Evolutionary conservation across 2,888 invertebrate genomes (phyloP).

Genomic region (Scaptomyza parva): DNA sequence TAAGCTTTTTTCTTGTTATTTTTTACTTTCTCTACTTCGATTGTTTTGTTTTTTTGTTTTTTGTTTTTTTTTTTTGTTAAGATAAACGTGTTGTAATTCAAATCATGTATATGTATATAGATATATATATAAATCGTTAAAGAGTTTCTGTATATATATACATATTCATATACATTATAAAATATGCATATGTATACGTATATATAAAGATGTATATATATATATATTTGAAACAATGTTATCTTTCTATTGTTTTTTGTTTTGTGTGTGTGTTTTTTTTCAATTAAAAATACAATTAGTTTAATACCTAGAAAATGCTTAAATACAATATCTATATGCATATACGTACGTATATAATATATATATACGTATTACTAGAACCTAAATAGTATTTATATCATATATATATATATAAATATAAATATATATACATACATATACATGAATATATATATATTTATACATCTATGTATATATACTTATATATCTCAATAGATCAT

Average conservation of each 20-base stretch:
- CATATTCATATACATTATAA: slow-evolving; percentile 8
- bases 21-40: slow-evolving; percentile 21
- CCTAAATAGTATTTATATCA: slow-evolving; percentile 41
- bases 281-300: slow-evolving; percentile 74
- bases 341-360: slow-evolving; percentile 57
- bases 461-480: slow-evolving; percentile 23
- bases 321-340: slow-evolving; percentile 71
- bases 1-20: slow-evolving; percentile 49
- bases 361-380: slow-evolving; percentile 38
- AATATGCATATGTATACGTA: slow-evolving; percentile 13
- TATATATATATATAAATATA: slow-evolving; percentile 22
- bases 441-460: slow-evolving; percentile 24
- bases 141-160: slow-evolving; percentile 30
- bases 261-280: too few species aligned
- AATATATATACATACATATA: slow-evolving; percentile 31
- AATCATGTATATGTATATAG: slow-evolving; percentile 10
- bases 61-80: slow-evolving; percentile 20
- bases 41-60: slow-evolving; percentile 38
- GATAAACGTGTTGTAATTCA: slow-evolving; percentile 21
- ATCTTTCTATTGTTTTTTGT: too few species aligned
- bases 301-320: slow-evolving; percentile 78
- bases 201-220: slow-evolving; percentile 20
- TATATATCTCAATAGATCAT: slow-evolving; percentile 10
- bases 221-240: slow-evolving; percentile 43
- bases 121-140: slow-evolving; percentile 6